Conservation (phyloP, 2,797 vertebrate species). For the Etheostoma perlongum region DNA sequence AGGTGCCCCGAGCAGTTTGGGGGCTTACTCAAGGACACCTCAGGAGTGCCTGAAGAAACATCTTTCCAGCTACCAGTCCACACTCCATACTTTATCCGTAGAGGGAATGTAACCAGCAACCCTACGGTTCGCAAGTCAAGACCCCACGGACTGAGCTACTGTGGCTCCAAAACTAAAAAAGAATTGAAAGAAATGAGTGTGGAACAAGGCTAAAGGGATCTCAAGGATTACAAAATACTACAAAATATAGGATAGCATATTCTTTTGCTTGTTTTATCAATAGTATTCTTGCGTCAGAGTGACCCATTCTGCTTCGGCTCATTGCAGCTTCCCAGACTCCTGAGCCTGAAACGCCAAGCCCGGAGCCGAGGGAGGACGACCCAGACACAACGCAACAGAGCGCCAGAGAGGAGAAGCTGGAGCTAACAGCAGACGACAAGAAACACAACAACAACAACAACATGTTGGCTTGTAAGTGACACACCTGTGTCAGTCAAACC, state of each 20-base stretch:
- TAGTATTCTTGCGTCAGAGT: not conserved
- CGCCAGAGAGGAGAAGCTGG: constrained; percentile 38
- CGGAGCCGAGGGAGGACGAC: constrained; percentile 62
- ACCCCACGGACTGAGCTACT: too few relatives aligned
- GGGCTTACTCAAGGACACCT: too few relatives aligned
- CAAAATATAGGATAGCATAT: not conserved
- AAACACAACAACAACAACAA: constrained; percentile 83
- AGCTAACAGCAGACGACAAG: constrained; percentile 80
- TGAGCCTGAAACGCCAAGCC: constrained; percentile 57
- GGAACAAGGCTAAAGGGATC: not conserved
- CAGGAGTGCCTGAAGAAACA: too few relatives aligned
- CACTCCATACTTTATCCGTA: too few relatives aligned
- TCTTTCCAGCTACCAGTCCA: too few relatives aligned
- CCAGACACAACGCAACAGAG: constrained; percentile 46
- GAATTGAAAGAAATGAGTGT: too few relatives aligned
- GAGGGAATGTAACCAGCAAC: too few relatives aligned
- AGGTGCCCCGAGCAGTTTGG: too few relatives aligned
- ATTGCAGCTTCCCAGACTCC: constrained; percentile 68
- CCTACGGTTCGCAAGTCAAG: too few relatives aligned
- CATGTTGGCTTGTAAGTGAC: constrained; percentile 82
- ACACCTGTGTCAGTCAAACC: not conserved
- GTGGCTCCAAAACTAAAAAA: too few relatives aligned
- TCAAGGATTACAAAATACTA: not conserved
- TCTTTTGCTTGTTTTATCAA: not conserved
- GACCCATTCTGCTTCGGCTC: not conserved